These are phyloP conservation scores for Phoenicopterus ruber DNA, from an alignment of 2,113 vertebrate species.

Conservation along the genomic window DNA sequence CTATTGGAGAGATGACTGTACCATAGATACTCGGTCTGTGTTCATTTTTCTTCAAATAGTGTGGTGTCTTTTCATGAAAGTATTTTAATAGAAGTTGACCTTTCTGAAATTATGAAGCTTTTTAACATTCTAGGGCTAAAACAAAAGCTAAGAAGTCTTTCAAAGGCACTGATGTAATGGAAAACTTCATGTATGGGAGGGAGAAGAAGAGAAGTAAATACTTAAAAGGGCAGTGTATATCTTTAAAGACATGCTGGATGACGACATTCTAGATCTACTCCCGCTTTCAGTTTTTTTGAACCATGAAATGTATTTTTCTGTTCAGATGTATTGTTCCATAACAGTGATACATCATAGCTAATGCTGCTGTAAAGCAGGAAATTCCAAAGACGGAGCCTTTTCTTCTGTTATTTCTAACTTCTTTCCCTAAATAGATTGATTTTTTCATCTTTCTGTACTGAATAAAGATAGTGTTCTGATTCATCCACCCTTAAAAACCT, in stretches of 20 bases:
- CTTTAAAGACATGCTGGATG: not conserved
- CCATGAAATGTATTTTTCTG: not conserved
- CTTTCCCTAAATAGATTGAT: constrained; percentile 5
- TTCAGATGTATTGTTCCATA: not conserved
- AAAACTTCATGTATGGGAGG: not conserved
- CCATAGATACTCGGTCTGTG: not conserved
- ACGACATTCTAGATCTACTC: not conserved
- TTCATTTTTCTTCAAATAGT: not conserved
- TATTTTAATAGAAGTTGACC: not conserved
- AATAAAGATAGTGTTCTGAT: constrained; percentile 53
- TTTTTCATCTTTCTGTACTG: not conserved
- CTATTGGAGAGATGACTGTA: not conserved
- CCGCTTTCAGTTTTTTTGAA: not conserved
- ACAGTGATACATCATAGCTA: not conserved
- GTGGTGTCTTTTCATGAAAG: not conserved
- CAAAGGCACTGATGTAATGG: not conserved
- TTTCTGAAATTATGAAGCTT: not conserved
- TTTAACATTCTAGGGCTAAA: not conserved
- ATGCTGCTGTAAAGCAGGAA: constrained; percentile 14
- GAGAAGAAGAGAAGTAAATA: not conserved
- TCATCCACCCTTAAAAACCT: constrained; percentile 28
- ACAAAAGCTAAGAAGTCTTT: not conserved
- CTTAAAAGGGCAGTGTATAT: not conserved
- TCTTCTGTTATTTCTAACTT: constrained; percentile 5
- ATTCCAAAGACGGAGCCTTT: not conserved